phyloP scores from a whole-genome alignment of 2,888 invertebrate genomes.

The Branchellion lobata region DNA sequence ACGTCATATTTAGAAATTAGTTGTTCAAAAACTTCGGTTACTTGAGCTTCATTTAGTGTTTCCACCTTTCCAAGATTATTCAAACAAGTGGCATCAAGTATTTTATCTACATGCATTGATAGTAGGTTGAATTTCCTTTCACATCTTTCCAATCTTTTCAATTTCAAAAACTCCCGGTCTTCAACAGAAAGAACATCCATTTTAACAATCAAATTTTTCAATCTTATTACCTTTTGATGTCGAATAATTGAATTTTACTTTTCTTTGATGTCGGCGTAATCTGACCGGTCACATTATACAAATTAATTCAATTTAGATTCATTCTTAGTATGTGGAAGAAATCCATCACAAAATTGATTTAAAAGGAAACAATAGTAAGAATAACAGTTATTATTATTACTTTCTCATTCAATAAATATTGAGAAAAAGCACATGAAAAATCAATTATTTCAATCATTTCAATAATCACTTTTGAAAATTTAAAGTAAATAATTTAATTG shows the following conservation, averaged over 20 bases:
- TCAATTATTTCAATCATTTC: no score
- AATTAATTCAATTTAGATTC: no score
- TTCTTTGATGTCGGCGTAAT: neutral
- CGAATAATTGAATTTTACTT: neutral
- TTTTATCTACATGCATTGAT: neutral
- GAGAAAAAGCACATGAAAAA: no score
- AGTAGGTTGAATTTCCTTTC: neutral
- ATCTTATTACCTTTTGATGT: neutral
- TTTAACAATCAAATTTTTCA: neutral
- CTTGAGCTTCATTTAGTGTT: neutral
- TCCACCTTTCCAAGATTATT: neutral
- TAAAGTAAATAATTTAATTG: no score
- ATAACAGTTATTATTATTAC: no score
- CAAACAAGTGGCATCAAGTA: neutral
- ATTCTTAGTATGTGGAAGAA: no score
- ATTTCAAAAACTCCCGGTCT: neutral
- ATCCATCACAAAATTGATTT: no score
- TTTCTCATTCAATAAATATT: no score
- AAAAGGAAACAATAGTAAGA: no score
- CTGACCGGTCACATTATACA: neutral
- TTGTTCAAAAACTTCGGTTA: neutral
- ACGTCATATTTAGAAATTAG: constrained; percentile 14
- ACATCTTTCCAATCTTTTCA: neutral
- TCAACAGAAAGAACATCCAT: neutral
- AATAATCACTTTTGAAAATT: no score